A percentile compares a stretch with the other conserved stretches of the same genome.
Evolutionary conservation across 2,888 invertebrate genomes (phyloP).

Genomic region (Busseola fusca): DNA sequence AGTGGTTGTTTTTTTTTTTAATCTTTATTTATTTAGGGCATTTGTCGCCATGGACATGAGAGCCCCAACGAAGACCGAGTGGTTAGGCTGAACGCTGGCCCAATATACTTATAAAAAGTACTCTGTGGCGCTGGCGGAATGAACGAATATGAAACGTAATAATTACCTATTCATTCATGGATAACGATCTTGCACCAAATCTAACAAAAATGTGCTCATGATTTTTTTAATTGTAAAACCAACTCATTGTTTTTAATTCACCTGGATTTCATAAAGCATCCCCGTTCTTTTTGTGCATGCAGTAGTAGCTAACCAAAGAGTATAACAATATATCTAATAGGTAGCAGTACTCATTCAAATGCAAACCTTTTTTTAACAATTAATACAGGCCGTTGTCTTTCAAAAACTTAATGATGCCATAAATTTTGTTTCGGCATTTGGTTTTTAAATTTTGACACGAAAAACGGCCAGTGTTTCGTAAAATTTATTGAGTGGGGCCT

Average conservation of each 20-base stretch:
- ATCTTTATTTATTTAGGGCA: too few relatives aligned
- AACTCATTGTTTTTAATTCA: too few relatives aligned
- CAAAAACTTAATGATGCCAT: constrained; percentile 13
- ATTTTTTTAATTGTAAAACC: background rate
- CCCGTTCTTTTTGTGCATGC: background rate
- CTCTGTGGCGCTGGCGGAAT: background rate
- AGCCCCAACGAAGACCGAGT: too few relatives aligned
- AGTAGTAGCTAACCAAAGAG: too few relatives aligned
- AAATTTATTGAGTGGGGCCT: background rate
- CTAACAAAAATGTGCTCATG: background rate
- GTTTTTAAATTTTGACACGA: background rate
- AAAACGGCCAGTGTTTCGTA: constrained; percentile 1
- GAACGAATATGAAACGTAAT: background rate
- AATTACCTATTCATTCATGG: too few relatives aligned
- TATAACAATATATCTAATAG: too few relatives aligned
- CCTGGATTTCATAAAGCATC: background rate
- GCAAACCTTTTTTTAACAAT: background rate
- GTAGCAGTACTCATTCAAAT: background rate
- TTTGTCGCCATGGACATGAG: too few relatives aligned
- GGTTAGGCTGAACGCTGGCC: too few relatives aligned
- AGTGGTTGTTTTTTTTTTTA: too few relatives aligned
- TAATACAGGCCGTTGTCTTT: background rate
- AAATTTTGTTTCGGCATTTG: background rate
- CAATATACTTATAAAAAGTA: too few relatives aligned
- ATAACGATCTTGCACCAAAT: background rate